Conservation (phyloP, 2,797 vertebrate genomes). For the Huso huso region DNA sequence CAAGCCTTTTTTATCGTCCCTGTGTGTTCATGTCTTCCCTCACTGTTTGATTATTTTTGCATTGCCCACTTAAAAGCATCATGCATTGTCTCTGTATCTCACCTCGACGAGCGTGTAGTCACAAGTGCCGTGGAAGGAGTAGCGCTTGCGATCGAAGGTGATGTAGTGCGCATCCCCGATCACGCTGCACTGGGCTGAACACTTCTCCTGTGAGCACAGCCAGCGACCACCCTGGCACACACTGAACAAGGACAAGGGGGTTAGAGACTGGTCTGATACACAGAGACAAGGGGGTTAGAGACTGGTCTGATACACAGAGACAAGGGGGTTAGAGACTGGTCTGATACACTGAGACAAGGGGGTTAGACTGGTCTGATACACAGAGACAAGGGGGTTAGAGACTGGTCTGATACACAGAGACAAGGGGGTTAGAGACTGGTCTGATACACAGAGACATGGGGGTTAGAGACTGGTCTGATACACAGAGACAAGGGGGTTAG, state of each 20-base stretch:
- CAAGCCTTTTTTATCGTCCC: background rate
- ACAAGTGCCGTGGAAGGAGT: constrained; percentile 62
- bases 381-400: background rate
- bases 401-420: background rate
- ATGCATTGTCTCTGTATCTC: constrained; percentile 17
- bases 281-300: background rate
- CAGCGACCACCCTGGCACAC: constrained; percentile 70
- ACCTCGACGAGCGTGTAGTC: constrained; percentile 73
- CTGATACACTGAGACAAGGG: background rate
- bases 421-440: background rate
- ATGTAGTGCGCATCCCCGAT: constrained; percentile 66
- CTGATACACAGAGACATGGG: no score
- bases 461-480: background rate
- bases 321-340: background rate
- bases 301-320: background rate
- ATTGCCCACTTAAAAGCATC: no score
- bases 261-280: background rate
- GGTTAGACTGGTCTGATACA: background rate
- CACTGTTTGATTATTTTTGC: background rate
- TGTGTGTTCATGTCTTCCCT: background rate
- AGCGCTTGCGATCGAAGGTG: constrained; percentile 79
- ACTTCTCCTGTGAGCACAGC: constrained; percentile 68
- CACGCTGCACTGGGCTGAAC: constrained; percentile 68
- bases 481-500: background rate
- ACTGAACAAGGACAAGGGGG: constrained; percentile 37